A percentile compares a stretch with the other conserved stretches of the same genome.
These are phyloP conservation scores for Zaprionus kolodkinae DNA, from an alignment of 1,140 invertebrate genomes.

Conservation along the genomic window DNA sequence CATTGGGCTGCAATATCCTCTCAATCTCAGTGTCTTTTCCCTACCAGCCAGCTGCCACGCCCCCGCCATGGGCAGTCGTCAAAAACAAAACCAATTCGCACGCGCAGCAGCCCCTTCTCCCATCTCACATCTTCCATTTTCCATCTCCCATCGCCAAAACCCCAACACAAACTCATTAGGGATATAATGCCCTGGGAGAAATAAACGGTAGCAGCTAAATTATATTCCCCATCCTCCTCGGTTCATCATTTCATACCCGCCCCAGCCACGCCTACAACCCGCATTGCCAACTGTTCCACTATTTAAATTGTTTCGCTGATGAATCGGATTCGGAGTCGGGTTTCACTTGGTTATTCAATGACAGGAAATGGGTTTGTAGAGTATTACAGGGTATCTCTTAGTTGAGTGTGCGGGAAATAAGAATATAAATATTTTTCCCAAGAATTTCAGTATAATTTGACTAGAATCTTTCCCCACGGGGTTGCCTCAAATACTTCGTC, in stretches of 20 bases:
- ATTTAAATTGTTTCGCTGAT: constrained; percentile 42
- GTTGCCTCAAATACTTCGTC: constrained; percentile 5
- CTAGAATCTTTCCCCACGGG: background rate
- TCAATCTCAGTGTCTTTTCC: constrained; percentile 35
- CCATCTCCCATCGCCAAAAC: too few relatives aligned
- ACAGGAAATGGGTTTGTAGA: background rate
- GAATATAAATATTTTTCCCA: background rate
- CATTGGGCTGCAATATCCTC: constrained; percentile 42
- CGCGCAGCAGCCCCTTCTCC: background rate
- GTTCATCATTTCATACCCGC: background rate
- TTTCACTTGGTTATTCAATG: constrained; percentile 18
- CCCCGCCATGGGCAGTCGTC: constrained; percentile 45
- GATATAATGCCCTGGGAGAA: constrained; percentile 35
- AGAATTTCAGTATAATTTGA: constrained; percentile 22
- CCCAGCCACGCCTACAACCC: background rate
- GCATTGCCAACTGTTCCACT: background rate
- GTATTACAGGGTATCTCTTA: background rate
- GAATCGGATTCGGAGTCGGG: constrained; percentile 5
- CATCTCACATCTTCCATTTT: background rate
- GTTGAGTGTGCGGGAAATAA: background rate
- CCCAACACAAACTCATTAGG: constrained; percentile 55
- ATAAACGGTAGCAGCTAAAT: constrained; percentile 47
- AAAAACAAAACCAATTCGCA: constrained; percentile 56
- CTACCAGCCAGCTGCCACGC: constrained; percentile 23
- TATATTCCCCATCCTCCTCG: constrained; percentile 33